Conservation (phyloP, 2,113 vertebrate species). For the Bucco capensis region DNA sequence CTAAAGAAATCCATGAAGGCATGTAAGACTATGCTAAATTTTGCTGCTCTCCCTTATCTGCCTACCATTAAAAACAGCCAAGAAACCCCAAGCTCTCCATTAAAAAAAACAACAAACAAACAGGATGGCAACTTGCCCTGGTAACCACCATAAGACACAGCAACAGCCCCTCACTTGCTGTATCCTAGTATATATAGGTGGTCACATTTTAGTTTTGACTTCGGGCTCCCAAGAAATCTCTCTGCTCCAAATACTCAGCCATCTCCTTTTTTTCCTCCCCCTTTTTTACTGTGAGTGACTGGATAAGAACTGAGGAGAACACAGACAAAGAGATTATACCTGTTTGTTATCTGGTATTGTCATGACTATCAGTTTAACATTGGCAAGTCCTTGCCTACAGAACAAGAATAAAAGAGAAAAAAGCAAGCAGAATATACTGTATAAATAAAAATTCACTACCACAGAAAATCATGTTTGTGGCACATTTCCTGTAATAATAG, state of each 20-base stretch:
- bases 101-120: too few relatives aligned
- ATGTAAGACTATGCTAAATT: too few relatives aligned
- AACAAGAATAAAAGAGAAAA: neutral
- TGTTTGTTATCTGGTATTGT: conserved; percentile 72
- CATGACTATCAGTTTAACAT: conserved; percentile 86
- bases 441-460: neutral
- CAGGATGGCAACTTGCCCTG: neutral
- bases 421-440: neutral
- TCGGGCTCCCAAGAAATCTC: neutral
- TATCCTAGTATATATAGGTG: accelerated
- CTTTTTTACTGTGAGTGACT: neutral
- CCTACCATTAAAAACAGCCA: neutral
- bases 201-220: neutral
- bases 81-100: neutral
- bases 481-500: neutral
- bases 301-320: neutral
- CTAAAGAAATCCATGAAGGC: too few relatives aligned
- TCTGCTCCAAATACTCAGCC: neutral
- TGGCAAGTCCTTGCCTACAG: conserved; percentile 81
- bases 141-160: neutral
- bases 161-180: neutral
- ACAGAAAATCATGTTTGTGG: neutral
- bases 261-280: neutral
- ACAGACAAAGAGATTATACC: conserved; percentile 60
- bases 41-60: too few relatives aligned